Conservation (phyloP, 2,888 invertebrate species). For the Cynaeus angustus region DNA sequence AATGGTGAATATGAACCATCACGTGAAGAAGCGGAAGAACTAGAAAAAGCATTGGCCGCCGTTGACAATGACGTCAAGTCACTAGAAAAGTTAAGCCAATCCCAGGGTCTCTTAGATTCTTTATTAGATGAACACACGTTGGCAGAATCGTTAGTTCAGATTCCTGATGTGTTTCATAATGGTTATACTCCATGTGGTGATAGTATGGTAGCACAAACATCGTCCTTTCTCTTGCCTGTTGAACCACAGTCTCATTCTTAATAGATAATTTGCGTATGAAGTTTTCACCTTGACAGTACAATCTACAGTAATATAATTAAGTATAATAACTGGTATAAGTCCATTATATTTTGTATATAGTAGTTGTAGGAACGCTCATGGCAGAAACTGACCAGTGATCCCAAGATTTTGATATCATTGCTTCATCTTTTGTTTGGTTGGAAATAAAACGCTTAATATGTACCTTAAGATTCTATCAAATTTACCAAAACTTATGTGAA, state of each 20-base stretch:
- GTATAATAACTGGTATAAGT: constrained; percentile 41
- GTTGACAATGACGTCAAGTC: constrained; percentile 84
- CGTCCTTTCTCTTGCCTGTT: constrained; percentile 65
- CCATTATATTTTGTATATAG: constrained; percentile 34
- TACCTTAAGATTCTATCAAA: constrained; percentile 20
- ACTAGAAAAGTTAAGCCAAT: constrained; percentile 79
- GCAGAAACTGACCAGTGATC: constrained; percentile 29
- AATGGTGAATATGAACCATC: constrained; percentile 83
- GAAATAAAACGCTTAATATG: constrained; percentile 30
- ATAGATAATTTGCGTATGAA: constrained; percentile 41
- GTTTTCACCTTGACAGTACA: constrained; percentile 57
- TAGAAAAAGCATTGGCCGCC: constrained; percentile 88
- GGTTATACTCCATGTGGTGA: constrained; percentile 69
- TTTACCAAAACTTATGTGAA: constrained; percentile 9
- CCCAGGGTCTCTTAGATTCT: constrained; percentile 77
- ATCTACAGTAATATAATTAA: constrained; percentile 40
- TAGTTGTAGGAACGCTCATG: constrained; percentile 20
- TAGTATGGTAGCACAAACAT: constrained; percentile 65
- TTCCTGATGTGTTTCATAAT: constrained; percentile 73
- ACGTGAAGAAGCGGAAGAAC: constrained; percentile 89
- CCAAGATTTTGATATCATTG: constrained; percentile 3
- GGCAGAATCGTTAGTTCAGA: constrained; percentile 72
- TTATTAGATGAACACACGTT: constrained; percentile 77
- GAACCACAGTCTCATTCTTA: constrained; percentile 67
- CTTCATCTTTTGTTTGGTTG: constrained; percentile 11